Percentiles rank a stretch among this genome's conserved stretches.
Conservation (phyloP, 2,888 invertebrate species). For the Caenorhabditis imperialis region DNA sequence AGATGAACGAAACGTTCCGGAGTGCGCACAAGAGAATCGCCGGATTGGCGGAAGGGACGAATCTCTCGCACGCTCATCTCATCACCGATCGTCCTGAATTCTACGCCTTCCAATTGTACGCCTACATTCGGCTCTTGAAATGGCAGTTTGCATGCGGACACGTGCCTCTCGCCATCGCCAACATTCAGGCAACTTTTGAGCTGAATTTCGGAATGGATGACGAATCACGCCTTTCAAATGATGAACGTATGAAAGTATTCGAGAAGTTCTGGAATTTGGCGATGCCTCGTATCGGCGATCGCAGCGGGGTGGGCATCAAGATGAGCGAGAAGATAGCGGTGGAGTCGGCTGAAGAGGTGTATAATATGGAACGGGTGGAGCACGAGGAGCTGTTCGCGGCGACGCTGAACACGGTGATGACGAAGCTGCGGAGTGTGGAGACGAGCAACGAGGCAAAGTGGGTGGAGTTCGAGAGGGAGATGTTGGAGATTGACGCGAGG, state of each 20-base stretch:
- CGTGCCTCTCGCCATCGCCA: constrained; percentile 13
- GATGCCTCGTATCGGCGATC: constrained; percentile 42
- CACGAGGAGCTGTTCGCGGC: neutral
- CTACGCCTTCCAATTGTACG: constrained; percentile 8
- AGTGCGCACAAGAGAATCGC: constrained; percentile 5
- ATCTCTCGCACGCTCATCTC: constrained; percentile 9
- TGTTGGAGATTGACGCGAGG: constrained; percentile 29
- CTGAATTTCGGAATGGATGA: constrained; percentile 20
- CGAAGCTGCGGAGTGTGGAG: too few species aligned
- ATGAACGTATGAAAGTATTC: neutral
- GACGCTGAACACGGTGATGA: neutral
- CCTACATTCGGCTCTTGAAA: constrained; percentile 31
- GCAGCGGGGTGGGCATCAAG: constrained; percentile 1
- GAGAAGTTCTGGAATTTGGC: constrained; percentile 8
- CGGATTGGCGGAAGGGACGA: constrained; percentile 2
- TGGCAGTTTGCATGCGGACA: constrained; percentile 29
- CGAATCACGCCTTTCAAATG: too few species aligned
- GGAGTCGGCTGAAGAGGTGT: neutral
- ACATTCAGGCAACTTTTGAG: constrained; percentile 44
- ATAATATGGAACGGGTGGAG: constrained; percentile 1
- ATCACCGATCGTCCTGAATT: constrained; percentile 13
- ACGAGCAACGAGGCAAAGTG: too few species aligned
- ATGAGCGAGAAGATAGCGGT: neutral
- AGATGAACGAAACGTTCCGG: neutral
- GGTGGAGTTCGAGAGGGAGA: constrained; percentile 32